Evolutionary conservation across 2,797 vertebrate genomes (phyloP).

Genomic region (Xenentodon cancila): DNA sequence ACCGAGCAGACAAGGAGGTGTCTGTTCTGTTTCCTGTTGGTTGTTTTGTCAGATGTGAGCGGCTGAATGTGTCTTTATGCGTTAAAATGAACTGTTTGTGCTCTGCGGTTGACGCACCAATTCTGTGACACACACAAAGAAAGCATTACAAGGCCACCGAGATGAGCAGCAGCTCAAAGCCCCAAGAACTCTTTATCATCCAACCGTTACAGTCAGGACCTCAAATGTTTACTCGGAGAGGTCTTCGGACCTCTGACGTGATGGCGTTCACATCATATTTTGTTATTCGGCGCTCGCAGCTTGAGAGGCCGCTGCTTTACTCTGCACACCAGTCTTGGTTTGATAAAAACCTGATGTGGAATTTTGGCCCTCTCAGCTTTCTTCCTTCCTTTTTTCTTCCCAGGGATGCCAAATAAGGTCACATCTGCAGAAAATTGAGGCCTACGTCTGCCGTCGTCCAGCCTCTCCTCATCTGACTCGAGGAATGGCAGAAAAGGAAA

Average conservation of each 20-base stretch:
- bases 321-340: constrained; percentile 49
- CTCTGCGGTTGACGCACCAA: constrained; percentile 25
- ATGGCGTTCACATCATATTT: background rate
- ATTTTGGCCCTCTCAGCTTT: constrained; percentile 58
- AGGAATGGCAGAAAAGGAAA: constrained; percentile 16
- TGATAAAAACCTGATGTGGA: constrained; percentile 79
- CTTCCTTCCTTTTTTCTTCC: constrained; percentile 33
- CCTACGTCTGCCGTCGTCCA: constrained; percentile 3
- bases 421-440: constrained; percentile 64
- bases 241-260: constrained; percentile 11
- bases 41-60: constrained; percentile 74
- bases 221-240: background rate
- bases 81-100: constrained; percentile 63
- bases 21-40: constrained; percentile 69
- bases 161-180: background rate
- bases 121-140: constrained; percentile 31
- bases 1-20: constrained; percentile 62
- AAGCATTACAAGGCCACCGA: background rate
- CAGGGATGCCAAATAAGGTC: constrained; percentile 73
- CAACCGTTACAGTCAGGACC: too few relatives aligned
- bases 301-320: constrained; percentile 42
- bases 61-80: constrained; percentile 67
- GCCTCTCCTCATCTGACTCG: constrained; percentile 21
- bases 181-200: too few relatives aligned
- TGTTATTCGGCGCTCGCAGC: constrained; percentile 12